Conservation (phyloP, 1,140 invertebrate genomes). For the Zophobas atratus region DNA sequence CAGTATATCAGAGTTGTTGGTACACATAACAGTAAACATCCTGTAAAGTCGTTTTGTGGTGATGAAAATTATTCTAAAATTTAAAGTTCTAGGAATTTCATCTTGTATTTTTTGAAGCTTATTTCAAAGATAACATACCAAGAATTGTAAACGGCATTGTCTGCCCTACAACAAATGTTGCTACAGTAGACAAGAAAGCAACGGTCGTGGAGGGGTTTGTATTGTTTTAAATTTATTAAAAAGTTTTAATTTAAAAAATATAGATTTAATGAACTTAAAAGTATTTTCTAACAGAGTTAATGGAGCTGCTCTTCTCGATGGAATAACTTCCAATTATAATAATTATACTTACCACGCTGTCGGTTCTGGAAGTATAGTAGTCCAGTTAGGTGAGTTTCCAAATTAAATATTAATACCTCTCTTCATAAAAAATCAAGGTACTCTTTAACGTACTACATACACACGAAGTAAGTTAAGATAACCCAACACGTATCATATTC, state of each 20-base stretch:
- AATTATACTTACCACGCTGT: not conserved
- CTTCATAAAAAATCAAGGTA: not conserved
- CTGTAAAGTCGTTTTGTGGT: too few species aligned
- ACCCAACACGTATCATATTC: not conserved
- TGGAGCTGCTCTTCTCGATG: not conserved
- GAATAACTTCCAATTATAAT: not conserved
- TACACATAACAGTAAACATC: too few species aligned
- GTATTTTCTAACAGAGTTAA: not conserved
- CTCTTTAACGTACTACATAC: not conserved
- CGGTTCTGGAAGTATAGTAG: not conserved
- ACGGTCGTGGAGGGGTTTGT: slow-evolving; percentile 90
- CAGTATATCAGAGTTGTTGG: too few species aligned
- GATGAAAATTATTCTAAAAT: not conserved
- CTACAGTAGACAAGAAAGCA: slow-evolving; percentile 89
- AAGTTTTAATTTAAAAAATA: too few species aligned
- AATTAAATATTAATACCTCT: not conserved
- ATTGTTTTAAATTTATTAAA: too few species aligned
- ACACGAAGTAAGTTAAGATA: not conserved
- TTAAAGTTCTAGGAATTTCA: slow-evolving; percentile 84
- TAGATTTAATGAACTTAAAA: too few species aligned
- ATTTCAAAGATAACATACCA: slow-evolving; percentile 85
- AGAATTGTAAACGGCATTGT: slow-evolving; percentile 83
- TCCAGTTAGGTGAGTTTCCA: not conserved
- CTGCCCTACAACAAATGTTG: slow-evolving; percentile 92
- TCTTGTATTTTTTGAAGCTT: slow-evolving; percentile 93